Base-by-base conservation (phyloP, 2,113 vertebrate species). In the Brachypodius melanocephalos region DNA sequence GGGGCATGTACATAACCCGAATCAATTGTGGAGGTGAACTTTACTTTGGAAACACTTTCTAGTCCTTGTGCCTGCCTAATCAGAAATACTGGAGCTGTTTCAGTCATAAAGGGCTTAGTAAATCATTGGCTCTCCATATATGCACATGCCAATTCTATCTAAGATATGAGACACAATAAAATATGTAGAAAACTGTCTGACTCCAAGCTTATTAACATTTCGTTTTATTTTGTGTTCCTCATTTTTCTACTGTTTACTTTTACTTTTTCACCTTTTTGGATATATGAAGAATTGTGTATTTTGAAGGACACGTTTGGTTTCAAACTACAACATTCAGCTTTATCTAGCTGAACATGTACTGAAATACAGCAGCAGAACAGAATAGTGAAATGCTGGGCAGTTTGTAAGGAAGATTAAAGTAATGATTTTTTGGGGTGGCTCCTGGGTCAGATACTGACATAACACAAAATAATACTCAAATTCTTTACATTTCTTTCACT, bases 41-140 rank as follows among this genome's bases (percentile, higher is more conserved):
- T 95, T 85, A 74, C 66, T 88, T 89, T 95, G 83, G 65, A 96
- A 95, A 90, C 6, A 74, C 86, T 94, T 93, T 94, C 24, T 85
- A 85, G 66, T 43, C 67, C 43, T 91, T 71, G 45, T 1, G n/a
- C 51, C 54, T 88, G 67, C 40, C 84, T 95, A 90, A 96, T 91
- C 67, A 74, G 76, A 67, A 25, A 6, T 62, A 88, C 73, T 86
- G 71, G 82, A 95, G 58, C 32, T 36, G 63, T 76, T 96, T 92
- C 95, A 94, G 78, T 31, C 58, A 80, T 80, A 82, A 91, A 94
- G 74, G 85, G 34, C 63, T 90, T 67, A 69, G 82, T 86, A 96
- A 96, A 95, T 91, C 67, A 94, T 91, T 73, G 54, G 55, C 65
- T 77, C 55, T 78, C n/a, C 73, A 58, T 71, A 93, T 85, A 91